Conservation (phyloP, 1,140 invertebrate species). For the Heliconius hermathena region DNA sequence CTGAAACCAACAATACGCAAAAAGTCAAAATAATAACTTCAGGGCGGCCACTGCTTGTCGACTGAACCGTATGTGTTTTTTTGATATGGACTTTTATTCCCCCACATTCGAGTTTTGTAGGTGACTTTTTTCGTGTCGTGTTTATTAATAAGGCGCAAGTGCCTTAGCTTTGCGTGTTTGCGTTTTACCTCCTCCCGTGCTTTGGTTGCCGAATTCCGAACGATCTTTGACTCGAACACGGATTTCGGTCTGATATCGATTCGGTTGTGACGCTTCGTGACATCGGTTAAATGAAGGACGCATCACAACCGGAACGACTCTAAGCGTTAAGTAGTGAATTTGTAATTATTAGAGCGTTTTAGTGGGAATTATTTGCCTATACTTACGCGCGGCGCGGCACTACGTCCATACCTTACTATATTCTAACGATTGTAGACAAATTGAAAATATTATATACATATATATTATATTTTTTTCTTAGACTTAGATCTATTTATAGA, state of each 20-base stretch:
- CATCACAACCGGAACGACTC: slow-evolving; percentile 4
- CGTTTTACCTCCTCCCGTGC: slow-evolving; percentile 55
- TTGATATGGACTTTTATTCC: slow-evolving; percentile 58
- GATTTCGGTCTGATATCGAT: neutral
- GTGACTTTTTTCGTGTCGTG: slow-evolving; percentile 78
- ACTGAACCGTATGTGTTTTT: slow-evolving; percentile 49
- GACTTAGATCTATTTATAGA: slow-evolving; percentile 48
- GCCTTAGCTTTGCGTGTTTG: slow-evolving; percentile 59
- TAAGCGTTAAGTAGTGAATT: slow-evolving; percentile 70
- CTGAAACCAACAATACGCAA: no score
- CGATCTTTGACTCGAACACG: slow-evolving; percentile 25
- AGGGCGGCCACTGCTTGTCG: no score
- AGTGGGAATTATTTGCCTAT: slow-evolving; percentile 57
- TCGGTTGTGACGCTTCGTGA: neutral
- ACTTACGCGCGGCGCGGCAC: slow-evolving; percentile 34
- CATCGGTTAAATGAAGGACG: slow-evolving; percentile 14
- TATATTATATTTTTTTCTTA: slow-evolving; percentile 58
- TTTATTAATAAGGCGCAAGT: slow-evolving; percentile 66
- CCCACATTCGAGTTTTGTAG: slow-evolving; percentile 56
- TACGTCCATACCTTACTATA: slow-evolving; percentile 17
- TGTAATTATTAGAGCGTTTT: slow-evolving; percentile 63
- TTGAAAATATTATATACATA: slow-evolving; percentile 33
- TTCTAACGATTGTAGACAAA: slow-evolving; percentile 50
- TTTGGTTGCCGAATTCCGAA: slow-evolving; percentile 22
- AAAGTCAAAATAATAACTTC: no score